Base-by-base conservation (phyloP, 2,797 vertebrate genomes). In the Anguilla megastoma region DNA sequence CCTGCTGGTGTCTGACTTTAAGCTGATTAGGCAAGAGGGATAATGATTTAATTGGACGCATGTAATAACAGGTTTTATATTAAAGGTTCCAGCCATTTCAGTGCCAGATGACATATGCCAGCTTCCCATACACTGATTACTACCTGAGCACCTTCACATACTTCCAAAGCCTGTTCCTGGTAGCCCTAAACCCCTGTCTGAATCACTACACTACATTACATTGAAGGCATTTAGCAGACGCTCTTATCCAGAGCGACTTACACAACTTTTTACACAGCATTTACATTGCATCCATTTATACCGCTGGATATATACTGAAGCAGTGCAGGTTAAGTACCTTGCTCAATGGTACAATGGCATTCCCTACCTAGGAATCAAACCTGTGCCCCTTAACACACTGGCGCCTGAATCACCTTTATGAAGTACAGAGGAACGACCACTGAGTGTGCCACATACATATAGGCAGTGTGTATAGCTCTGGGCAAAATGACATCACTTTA, bases 401-500 rank as follows among this genome's bases (percentile, higher is more conserved):
- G 41, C 3, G 0, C 41, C 41, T 3, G 41, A 45, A 14, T 86
- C 85, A 86, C 36, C 63, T 71, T 10, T 14, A 3, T 30, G 45
- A 56, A 21, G 45, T 56, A 56, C n/a, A 58, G 30, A 3, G 0
- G 27, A 27, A 30, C 27, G 83, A 27, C 3, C 94, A 92, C 92
- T 45, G 41, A 45, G 41, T 45, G 41, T 5, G 41, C 41, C 50
- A 52, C 50, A 5, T 63, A 63, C 58, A 21, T 63, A 24, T 5
- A 16, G 6, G 88, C 92, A 33, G 90, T 92, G 92, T 93, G 92
- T 92, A 91, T 89, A 92, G 92, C 92, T 95, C 95, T 96, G 95
- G 41, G 93, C 95, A 95, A 96, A 95, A 95, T 94, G 95, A 95
- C 95, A 95, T 94, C 94, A 94, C 95, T 95, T 95, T 95, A 95